These are phyloP conservation scores for Plusia festucae DNA, from an alignment of 2,888 invertebrate species.

Conservation along the genomic window DNA sequence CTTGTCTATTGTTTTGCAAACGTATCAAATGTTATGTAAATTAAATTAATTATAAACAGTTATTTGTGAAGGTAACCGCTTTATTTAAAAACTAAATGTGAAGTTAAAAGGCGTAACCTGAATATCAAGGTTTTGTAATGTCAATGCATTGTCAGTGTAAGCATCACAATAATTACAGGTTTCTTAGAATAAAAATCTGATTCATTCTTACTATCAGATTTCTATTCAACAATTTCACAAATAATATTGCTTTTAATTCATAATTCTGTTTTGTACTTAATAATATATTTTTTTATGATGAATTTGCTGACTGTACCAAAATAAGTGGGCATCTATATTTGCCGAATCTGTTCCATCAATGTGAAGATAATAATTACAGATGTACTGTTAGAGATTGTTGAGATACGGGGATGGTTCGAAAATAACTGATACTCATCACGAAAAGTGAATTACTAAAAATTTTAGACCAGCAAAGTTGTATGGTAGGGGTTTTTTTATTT, in stretches of 20 bases:
- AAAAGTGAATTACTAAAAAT: slow-evolving; percentile 39
- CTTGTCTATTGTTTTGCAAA: background rate
- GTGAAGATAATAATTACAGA: slow-evolving; percentile 85
- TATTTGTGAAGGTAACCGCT: background rate
- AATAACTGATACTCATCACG: slow-evolving; percentile 40
- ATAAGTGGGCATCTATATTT: slow-evolving; percentile 82
- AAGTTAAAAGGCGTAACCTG: background rate
- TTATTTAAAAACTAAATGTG: background rate
- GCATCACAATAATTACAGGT: background rate
- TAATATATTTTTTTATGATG: background rate
- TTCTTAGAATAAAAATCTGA: background rate
- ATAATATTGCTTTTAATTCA: too few species aligned
- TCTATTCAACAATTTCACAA: too few species aligned
- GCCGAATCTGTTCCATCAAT: slow-evolving; percentile 87
- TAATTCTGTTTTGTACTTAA: too few species aligned
- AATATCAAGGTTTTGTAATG: background rate
- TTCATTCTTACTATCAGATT: background rate
- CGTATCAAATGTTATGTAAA: background rate
- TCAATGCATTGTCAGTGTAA: background rate
- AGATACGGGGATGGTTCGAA: slow-evolving; percentile 65
- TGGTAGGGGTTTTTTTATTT: too few species aligned
- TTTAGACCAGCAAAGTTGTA: background rate
- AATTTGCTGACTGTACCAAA: slow-evolving; percentile 58
- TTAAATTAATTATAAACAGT: background rate
- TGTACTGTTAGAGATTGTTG: slow-evolving; percentile 82